Evolutionary conservation across 2,113 vertebrate genomes (phyloP).

Genomic region (Oncorhynchus kisutch): DNA sequence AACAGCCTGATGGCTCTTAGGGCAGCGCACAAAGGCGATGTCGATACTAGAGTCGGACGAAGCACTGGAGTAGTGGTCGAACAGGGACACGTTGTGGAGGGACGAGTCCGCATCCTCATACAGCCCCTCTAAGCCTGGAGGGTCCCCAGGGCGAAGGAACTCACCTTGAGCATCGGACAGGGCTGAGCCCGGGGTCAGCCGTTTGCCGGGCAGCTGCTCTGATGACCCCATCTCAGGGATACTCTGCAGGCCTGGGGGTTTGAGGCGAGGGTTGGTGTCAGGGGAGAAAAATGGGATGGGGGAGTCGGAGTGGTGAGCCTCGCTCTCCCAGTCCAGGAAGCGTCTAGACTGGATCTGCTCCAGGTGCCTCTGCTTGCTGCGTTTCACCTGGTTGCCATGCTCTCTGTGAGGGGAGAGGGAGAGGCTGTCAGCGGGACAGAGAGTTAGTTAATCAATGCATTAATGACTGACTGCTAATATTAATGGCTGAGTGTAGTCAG

Average conservation of each 20-base stretch:
- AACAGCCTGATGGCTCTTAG: conserved; percentile 80
- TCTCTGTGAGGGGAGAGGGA: conserved; percentile 74
- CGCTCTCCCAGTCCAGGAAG: conserved; percentile 80
- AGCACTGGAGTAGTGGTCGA: conserved; percentile 85
- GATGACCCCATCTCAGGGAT: conserved; percentile 80
- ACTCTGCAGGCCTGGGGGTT: conserved; percentile 78
- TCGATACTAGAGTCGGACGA: conserved; percentile 93
- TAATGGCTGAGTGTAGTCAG: background rate
- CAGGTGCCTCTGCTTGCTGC: conserved; percentile 77
- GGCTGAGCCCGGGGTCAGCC: conserved; percentile 62
- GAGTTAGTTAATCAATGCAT: background rate
- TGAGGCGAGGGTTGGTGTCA: conserved; percentile 68
- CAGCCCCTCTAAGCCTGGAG: conserved; percentile 58
- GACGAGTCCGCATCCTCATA: conserved; percentile 71
- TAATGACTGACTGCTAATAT: background rate
- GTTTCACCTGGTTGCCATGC: conserved; percentile 78
- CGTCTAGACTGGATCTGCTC: conserved; percentile 82
- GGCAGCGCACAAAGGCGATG: conserved; percentile 87
- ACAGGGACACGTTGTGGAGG: conserved; percentile 76
- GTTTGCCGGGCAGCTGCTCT: background rate
- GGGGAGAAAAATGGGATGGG: conserved; percentile 70
- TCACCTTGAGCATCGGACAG: conserved; percentile 71
- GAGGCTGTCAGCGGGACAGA: background rate
- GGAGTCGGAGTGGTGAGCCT: conserved; percentile 72
- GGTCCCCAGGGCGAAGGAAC: conserved; percentile 75